Conservation (phyloP, 2,113 vertebrate genomes). For the Pituophis catenifer region DNA sequence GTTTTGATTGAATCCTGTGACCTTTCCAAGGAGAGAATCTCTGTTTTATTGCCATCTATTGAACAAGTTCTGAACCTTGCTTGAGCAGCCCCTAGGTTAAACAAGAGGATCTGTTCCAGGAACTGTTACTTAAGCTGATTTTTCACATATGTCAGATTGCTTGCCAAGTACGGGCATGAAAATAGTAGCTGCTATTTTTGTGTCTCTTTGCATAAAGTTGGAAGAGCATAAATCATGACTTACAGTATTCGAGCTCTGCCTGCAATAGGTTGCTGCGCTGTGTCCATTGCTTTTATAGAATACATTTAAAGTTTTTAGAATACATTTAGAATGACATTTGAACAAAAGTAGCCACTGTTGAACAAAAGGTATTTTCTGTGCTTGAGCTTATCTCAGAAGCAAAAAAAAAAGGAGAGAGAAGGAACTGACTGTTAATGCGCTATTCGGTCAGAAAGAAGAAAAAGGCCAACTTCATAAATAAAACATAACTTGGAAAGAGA, state of each 20-base stretch:
- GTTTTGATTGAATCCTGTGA: slow-evolving; percentile 26
- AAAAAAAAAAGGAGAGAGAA: not conserved
- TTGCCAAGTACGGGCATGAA: not conserved
- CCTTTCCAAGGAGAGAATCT: slow-evolving; percentile 5
- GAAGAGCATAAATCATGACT: not conserved
- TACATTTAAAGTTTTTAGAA: not conserved
- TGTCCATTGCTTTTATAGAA: not conserved
- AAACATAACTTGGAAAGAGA: not conserved
- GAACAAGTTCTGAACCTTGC: not conserved
- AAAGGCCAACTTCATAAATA: not conserved
- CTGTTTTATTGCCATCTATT: slow-evolving; percentile 1
- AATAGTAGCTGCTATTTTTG: not conserved
- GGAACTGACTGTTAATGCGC: not conserved
- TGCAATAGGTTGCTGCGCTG: not conserved
- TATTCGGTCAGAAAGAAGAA: not conserved
- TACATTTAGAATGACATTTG: slow-evolving; percentile 6
- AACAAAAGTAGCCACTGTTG: slow-evolving; percentile 1
- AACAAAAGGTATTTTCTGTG: not conserved
- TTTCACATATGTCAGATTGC: not conserved
- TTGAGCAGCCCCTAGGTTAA: not conserved
- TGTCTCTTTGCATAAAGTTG: not conserved
- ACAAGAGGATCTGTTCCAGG: not conserved
- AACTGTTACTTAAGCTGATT: not conserved
- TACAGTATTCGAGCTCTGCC: not conserved
- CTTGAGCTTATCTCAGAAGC: not conserved